A percentile compares a stretch with the other conserved stretches of the same genome.
phyloP scores from a whole-genome alignment of 2,797 vertebrate genomes.

The Acanthurus tractus region DNA sequence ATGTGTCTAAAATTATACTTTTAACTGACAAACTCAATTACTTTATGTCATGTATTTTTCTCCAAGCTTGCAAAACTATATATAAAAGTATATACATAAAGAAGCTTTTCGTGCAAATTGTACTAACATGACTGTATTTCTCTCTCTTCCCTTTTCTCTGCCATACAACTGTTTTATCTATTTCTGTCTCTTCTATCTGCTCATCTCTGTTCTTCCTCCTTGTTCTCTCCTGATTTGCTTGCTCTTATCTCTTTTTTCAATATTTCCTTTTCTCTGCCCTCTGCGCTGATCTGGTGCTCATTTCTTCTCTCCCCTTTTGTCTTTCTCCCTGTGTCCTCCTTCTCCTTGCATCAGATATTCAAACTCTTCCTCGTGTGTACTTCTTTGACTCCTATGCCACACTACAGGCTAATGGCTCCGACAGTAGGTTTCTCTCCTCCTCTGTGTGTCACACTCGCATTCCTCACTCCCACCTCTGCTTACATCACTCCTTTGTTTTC shows the following conservation, averaged over 20 bases:
- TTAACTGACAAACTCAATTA: neutral
- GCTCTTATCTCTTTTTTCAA: conserved; percentile 26
- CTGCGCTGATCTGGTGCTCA: conserved; percentile 31
- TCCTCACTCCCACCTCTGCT: conserved; percentile 45
- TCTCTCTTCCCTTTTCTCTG: conserved; percentile 48
- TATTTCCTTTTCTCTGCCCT: conserved; percentile 44
- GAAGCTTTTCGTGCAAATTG: conserved; percentile 11
- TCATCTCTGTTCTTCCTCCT: conserved; percentile 41
- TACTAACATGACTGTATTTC: conserved; percentile 60
- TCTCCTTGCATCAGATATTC: conserved; percentile 86
- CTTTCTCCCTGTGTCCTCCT: conserved; percentile 27
- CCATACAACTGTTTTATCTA: conserved; percentile 22
- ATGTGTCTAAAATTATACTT: neutral
- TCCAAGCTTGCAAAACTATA: conserved; percentile 8
- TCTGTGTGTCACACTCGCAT: conserved; percentile 46
- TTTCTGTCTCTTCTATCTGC: conserved; percentile 25
- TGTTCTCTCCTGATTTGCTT: conserved; percentile 54
- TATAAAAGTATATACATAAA: neutral
- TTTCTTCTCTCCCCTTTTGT: conserved; percentile 32
- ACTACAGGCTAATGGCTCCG: conserved; percentile 89
- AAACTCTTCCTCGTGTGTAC: conserved; percentile 92
- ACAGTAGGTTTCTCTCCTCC: conserved; percentile 86
- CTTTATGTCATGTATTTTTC: neutral
- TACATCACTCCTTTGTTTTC: conserved; percentile 32
- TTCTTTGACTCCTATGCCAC: conserved; percentile 92